These are phyloP conservation scores for Plemyria rubiginata DNA, from an alignment of 2,888 invertebrate genomes.

Conservation along the genomic window DNA sequence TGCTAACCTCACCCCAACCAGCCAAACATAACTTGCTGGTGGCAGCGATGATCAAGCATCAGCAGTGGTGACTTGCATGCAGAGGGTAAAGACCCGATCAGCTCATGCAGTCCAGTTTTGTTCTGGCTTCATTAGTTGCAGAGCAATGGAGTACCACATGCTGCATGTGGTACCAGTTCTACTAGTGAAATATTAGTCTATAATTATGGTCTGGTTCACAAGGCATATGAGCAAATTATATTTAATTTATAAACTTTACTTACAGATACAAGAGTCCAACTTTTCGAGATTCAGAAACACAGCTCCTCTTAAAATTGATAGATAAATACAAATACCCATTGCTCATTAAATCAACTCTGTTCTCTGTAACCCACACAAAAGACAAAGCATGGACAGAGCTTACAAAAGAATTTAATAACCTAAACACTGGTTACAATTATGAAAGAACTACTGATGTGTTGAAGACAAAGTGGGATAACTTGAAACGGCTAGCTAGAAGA, in stretches of 20 bases:
- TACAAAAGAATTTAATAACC: conserved; percentile 61
- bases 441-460: conserved; percentile 59
- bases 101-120: too few species aligned
- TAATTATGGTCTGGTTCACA: not conserved
- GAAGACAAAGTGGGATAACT: conserved; percentile 73
- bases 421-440: conserved; percentile 53
- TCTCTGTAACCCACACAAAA: conserved; percentile 60
- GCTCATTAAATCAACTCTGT: conserved; percentile 64
- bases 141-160: too few species aligned
- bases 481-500: conserved; percentile 63
- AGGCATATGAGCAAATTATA: not conserved
- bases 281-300: conserved; percentile 63
- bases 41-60: too few species aligned
- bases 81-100: too few species aligned
- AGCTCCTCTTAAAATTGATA: conserved; percentile 59
- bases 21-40: too few species aligned
- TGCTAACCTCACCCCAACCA: too few species aligned
- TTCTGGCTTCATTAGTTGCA: too few species aligned
- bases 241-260: not conserved
- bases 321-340: conserved; percentile 64
- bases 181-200: too few species aligned
- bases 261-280: conserved; percentile 61
- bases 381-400: conserved; percentile 69
- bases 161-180: too few species aligned
- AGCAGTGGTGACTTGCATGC: too few species aligned